Evolutionary conservation across 2,797 vertebrate genomes (phyloP), one percentile per base, ranked within the genome.

Genomic region (Macropus fuliginosus): DNA sequence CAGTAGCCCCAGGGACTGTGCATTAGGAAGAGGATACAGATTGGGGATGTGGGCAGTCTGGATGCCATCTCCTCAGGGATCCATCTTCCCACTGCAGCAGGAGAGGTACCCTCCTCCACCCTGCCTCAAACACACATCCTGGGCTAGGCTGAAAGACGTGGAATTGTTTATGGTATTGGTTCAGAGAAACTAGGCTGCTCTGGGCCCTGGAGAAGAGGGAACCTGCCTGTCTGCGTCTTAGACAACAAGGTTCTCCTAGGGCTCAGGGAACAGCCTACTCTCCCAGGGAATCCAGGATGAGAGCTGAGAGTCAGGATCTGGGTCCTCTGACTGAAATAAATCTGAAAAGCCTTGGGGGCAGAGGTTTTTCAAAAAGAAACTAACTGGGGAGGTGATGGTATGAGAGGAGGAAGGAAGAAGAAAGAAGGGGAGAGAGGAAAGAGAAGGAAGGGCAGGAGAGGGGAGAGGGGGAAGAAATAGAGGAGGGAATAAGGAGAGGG

Each of bases 321-420:
- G 56, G 81, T 66, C 54, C n/a, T 62, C 46, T 0, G 5, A 52
- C 92, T 29, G 54, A 28, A 87, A 87, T 50, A 87, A 24, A 50
- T 87, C 74, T 66, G 59, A 34, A n/a, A n/a, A 66, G 13, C 13
- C 66, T 40, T 8, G 24, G 16, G 55, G 31, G 34, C 40, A 50
- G 81, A 8, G 4, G 52, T 6, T 52, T 52, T 29, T 1, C 0
- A 16, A 89, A 62, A 34, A 40, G 62, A 12, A 40, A 0, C 0
- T 11, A 31, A 55, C 4, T 3, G 1, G 10, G 5, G 34, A 62
- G 12, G 1, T 50, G 31, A 34, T 13, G 12, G 4, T 4, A 3
- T 50, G 40, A 87, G 74, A 46, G 74, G 24, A 87, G 27, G 74
- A 52, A 52, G 50, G 5, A 52, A 54, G 56, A 55, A 66, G 57